Conservation (phyloP, 2,888 invertebrate genomes). For the Charanyca ferruginea region DNA sequence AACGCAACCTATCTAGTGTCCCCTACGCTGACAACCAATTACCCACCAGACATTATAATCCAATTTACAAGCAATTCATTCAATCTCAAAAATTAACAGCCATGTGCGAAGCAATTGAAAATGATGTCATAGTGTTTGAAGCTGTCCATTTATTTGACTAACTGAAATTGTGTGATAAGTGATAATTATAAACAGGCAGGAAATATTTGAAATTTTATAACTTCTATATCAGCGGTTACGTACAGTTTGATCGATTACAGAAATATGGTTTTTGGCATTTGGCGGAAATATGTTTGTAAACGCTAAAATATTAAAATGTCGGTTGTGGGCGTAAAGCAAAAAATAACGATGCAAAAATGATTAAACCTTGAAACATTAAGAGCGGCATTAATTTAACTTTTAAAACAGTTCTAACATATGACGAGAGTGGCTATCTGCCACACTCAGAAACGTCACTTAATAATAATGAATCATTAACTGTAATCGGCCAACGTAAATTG, state of each 20-base stretch:
- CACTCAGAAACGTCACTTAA: too few species aligned
- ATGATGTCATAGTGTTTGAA: slow-evolving; percentile 40
- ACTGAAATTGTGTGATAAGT: slow-evolving; percentile 1
- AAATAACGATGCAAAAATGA: neutral
- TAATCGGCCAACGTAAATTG: too few species aligned
- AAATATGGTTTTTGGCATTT: slow-evolving; percentile 21
- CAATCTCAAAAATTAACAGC: slow-evolving; percentile 34
- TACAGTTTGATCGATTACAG: neutral
- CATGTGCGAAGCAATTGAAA: slow-evolving; percentile 21
- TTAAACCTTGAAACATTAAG: neutral
- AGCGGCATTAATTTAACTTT: neutral
- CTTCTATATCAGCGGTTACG: slow-evolving; percentile 12
- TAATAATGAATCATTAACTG: too few species aligned
- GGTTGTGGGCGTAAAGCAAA: neutral
- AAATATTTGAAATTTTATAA: slow-evolving; percentile 23
- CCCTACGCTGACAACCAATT: slow-evolving; percentile 10
- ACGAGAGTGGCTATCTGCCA: neutral
- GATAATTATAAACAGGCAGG: slow-evolving; percentile 15
- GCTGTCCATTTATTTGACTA: slow-evolving; percentile 4
- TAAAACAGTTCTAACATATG: neutral
- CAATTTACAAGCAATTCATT: slow-evolving; percentile 42
- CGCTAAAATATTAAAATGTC: neutral
- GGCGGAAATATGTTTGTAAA: slow-evolving; percentile 8
- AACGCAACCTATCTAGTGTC: neutral
- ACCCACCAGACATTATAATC: slow-evolving; percentile 11